Conservation (phyloP, 53 echinoderm and acorn worm genomes). For the Henricia sp. region DNA sequence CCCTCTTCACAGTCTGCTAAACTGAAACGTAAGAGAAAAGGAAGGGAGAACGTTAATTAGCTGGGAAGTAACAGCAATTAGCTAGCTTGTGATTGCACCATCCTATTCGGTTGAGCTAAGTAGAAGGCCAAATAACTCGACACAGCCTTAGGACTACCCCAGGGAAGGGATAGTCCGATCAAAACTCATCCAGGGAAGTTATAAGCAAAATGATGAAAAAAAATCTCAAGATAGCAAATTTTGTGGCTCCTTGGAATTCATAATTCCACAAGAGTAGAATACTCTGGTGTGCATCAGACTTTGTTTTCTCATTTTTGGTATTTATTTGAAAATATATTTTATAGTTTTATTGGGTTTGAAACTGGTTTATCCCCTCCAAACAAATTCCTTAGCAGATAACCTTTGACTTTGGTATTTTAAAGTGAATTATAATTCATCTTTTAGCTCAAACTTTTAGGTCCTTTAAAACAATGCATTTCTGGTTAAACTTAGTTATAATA, state of each 20-base stretch:
- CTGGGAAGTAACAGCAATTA: constrained; percentile 46
- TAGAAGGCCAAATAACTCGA: constrained; percentile 5
- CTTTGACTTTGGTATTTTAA: no score
- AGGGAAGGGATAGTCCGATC: constrained; percentile 23
- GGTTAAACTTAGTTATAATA: no score
- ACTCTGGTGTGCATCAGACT: not conserved
- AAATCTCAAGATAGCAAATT: no score
- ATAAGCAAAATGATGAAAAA: not conserved
- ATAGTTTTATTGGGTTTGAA: no score
- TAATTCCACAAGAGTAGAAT: not conserved
- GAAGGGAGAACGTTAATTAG: no score
- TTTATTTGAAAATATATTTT: no score
- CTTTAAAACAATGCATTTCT: no score
- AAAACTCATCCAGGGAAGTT: not conserved
- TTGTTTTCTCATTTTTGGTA: no score
- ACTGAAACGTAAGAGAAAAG: constrained; percentile 40
- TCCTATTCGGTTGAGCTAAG: constrained; percentile 35
- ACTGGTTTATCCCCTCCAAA: not conserved
- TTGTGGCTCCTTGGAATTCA: no score
- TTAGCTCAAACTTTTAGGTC: no score
- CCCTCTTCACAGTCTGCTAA: constrained; percentile 23
- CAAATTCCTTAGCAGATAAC: not conserved
- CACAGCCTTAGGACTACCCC: not conserved
- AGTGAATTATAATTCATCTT: no score
- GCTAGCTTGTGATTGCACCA: constrained; percentile 22